Evolutionary conservation across 2,113 vertebrate genomes (phyloP).

Genomic region (Rhizomys pruinosus): DNA sequence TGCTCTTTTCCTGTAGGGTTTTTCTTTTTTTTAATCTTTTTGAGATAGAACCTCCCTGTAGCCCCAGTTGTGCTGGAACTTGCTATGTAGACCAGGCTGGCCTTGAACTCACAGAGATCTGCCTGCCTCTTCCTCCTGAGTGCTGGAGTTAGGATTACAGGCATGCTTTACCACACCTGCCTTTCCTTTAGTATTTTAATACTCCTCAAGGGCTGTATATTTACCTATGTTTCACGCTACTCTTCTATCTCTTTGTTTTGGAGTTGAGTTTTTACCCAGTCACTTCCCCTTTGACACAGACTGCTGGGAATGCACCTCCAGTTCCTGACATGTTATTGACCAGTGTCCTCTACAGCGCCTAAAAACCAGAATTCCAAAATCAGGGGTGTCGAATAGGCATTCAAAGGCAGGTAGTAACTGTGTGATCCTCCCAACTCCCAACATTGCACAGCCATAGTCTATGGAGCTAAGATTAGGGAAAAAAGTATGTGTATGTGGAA

Average conservation of each 20-base stretch:
- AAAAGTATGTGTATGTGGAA: not conserved
- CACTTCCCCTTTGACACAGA: not conserved
- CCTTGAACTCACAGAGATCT: no score
- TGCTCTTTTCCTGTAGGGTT: no score
- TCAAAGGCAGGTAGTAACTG: no score
- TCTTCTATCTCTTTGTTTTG: not conserved
- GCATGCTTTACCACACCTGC: no score
- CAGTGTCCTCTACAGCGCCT: not conserved
- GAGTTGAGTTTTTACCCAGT: not conserved
- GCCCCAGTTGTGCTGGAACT: no score
- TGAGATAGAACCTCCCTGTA: no score
- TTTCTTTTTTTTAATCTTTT: no score
- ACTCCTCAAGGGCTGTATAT: not conserved
- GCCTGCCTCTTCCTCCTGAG: no score
- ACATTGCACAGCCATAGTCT: fast-evolving
- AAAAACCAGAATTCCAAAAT: not conserved
- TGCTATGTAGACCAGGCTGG: no score
- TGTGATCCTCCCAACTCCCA: not conserved
- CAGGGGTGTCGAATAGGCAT: not conserved
- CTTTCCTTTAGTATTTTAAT: not conserved
- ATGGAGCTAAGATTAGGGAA: not conserved
- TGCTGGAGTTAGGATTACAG: no score
- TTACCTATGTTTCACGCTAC: not conserved
- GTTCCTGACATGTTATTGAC: not conserved
- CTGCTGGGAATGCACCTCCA: not conserved